These are phyloP conservation scores for Hypotaenidia okinawae DNA, from an alignment of 2,797 vertebrate species.

Conservation along the genomic window DNA sequence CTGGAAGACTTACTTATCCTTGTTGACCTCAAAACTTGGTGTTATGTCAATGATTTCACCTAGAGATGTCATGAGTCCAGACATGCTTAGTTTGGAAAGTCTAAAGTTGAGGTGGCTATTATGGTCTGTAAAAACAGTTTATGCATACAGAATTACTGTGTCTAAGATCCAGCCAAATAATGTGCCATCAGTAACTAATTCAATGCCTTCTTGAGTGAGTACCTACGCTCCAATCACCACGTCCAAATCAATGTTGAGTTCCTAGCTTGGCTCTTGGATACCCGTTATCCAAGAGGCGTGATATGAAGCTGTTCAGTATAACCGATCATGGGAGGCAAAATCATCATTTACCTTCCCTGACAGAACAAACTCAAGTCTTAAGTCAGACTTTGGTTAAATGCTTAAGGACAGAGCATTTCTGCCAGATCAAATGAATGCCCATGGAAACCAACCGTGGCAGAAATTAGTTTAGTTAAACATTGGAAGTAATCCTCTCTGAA, in stretches of 20 bases:
- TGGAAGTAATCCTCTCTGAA: constrained; percentile 51
- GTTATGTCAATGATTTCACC: neutral
- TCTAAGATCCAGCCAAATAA: neutral
- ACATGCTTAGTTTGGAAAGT: neutral
- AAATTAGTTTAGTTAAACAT: constrained; percentile 53
- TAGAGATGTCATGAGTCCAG: neutral
- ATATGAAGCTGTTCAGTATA: neutral
- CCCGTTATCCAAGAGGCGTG: neutral
- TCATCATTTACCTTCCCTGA: neutral
- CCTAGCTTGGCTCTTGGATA: neutral
- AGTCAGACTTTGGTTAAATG: neutral
- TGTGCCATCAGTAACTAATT: neutral
- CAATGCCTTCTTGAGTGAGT: neutral
- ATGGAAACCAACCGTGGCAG: neutral
- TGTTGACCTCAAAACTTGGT: neutral
- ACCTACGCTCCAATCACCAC: neutral
- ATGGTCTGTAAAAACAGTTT: neutral
- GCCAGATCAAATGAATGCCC: neutral
- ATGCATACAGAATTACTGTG: neutral
- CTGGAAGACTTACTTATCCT: neutral
- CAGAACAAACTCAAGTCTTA: neutral
- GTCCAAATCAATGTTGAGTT: neutral
- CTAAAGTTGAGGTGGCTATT: neutral
- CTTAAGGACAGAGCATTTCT: constrained; percentile 26
- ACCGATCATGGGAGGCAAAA: neutral